Evolutionary conservation across 2,888 invertebrate genomes (phyloP).

Genomic region (Syritta pipiens): DNA sequence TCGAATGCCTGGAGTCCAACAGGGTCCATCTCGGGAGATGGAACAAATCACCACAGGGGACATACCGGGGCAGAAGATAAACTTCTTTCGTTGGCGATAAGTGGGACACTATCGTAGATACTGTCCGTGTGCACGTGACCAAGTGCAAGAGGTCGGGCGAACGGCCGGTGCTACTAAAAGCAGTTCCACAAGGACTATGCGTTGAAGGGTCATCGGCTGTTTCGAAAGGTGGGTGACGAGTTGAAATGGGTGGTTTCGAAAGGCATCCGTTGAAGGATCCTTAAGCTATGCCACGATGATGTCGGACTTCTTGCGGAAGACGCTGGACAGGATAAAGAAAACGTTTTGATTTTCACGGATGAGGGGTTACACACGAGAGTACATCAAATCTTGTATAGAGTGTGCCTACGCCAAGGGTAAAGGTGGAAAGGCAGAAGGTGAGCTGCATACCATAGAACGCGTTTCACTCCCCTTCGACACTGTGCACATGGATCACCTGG

Average conservation of each 20-base stretch:
- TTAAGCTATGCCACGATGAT: too few relatives aligned
- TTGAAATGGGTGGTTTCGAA: too few relatives aligned
- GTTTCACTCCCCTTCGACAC: slow-evolving; percentile 17
- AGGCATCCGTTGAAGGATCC: too few relatives aligned
- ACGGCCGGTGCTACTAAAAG: neutral
- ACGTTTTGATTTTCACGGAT: too few relatives aligned
- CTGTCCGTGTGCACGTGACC: neutral
- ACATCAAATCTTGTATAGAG: slow-evolving; percentile 11
- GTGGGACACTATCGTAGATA: slow-evolving; percentile 2
- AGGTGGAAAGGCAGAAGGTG: slow-evolving; percentile 8
- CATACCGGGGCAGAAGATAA: neutral
- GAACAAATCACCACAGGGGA: neutral
- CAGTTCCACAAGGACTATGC: too few relatives aligned
- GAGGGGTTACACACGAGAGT: too few relatives aligned
- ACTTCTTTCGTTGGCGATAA: neutral
- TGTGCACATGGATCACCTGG: slow-evolving; percentile 29
- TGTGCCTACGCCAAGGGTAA: slow-evolving; percentile 16
- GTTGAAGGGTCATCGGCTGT: too few relatives aligned
- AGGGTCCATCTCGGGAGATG: too few relatives aligned
- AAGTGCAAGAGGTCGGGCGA: neutral
- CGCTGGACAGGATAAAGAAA: too few relatives aligned
- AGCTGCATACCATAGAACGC: slow-evolving; percentile 1
- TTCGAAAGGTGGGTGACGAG: too few relatives aligned
- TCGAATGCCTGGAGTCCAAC: neutral
- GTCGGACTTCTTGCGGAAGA: too few relatives aligned